phyloP scores from a whole-genome alignment of 2,888 invertebrate genomes.

The Drosophila imparisetae region DNA sequence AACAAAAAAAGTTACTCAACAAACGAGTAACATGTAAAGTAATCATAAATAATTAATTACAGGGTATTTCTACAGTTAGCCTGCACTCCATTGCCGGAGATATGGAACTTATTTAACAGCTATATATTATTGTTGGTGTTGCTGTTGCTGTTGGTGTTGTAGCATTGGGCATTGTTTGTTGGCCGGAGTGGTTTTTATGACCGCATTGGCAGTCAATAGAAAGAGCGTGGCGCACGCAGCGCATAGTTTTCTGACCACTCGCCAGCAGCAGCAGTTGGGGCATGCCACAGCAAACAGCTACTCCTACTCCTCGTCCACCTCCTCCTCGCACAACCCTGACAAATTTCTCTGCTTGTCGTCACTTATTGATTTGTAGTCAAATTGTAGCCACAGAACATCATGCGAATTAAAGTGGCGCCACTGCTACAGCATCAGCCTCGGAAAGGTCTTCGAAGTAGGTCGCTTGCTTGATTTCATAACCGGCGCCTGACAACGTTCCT shows the following conservation, averaged over 20 bases:
- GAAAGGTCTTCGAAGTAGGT: constrained; percentile 56
- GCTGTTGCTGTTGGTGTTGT: constrained; percentile 20
- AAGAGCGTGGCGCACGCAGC: constrained; percentile 39
- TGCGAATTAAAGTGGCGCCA: constrained; percentile 75
- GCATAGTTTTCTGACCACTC: constrained; percentile 56
- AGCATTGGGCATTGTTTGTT: constrained; percentile 56
- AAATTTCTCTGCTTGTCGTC: constrained; percentile 18
- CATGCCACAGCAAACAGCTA: background rate
- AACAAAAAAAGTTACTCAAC: background rate
- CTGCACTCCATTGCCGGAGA: background rate
- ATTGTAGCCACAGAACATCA: constrained; percentile 58
- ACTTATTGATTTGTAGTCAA: constrained; percentile 78
- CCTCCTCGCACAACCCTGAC: background rate
- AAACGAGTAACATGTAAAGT: background rate
- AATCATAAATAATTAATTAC: background rate
- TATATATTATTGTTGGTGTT: constrained; percentile 15
- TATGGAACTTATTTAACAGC: constrained; percentile 21
- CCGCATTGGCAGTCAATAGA: constrained; percentile 66
- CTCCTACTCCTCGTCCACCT: background rate
- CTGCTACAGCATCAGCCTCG: constrained; percentile 55
- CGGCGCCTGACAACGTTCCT: constrained; percentile 31
- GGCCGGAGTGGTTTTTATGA: constrained; percentile 69
- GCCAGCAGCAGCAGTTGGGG: background rate
- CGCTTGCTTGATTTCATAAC: constrained; percentile 65
- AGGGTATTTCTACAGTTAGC: constrained; percentile 10